These are phyloP conservation scores for Tetragonisca angustula DNA, from an alignment of 2,888 invertebrate species.

Conservation along the genomic window DNA sequence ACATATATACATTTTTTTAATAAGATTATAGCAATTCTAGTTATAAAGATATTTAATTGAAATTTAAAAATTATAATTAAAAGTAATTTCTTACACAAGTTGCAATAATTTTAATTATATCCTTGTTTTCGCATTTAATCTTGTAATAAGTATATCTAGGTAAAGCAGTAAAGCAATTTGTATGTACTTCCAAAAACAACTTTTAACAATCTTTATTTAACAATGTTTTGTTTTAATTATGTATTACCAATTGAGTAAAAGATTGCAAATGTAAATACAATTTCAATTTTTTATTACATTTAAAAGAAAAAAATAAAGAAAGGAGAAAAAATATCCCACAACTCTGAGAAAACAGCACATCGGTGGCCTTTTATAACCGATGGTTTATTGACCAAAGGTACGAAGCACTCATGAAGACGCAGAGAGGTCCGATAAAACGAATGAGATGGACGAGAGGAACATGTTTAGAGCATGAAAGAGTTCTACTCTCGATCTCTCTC, in stretches of 20 bases:
- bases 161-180: constrained; percentile 23
- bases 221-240: background rate
- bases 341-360: constrained; percentile 52
- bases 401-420: constrained; percentile 80
- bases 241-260: constrained; percentile 19
- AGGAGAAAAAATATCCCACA: constrained; percentile 47
- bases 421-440: constrained; percentile 80
- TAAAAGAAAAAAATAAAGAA: constrained; percentile 11
- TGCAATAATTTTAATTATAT: constrained; percentile 19
- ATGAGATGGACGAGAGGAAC: constrained; percentile 79
- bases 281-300: constrained; percentile 19
- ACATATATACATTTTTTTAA: constrained; percentile 22
- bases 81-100: background rate
- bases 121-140: background rate
- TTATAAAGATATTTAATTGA: background rate
- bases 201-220: background rate
- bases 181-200: constrained; percentile 12
- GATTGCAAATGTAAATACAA: constrained; percentile 48
- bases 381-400: constrained; percentile 75
- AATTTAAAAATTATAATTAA: background rate
- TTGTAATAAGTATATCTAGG: constrained; percentile 20
- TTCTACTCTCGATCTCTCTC: constrained; percentile 48
- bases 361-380: constrained; percentile 47
- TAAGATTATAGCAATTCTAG: constrained; percentile 19
- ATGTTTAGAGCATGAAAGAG: constrained; percentile 31